Conservation (phyloP, 2,888 invertebrate genomes). For the Pseudeuparius sepicola region DNA sequence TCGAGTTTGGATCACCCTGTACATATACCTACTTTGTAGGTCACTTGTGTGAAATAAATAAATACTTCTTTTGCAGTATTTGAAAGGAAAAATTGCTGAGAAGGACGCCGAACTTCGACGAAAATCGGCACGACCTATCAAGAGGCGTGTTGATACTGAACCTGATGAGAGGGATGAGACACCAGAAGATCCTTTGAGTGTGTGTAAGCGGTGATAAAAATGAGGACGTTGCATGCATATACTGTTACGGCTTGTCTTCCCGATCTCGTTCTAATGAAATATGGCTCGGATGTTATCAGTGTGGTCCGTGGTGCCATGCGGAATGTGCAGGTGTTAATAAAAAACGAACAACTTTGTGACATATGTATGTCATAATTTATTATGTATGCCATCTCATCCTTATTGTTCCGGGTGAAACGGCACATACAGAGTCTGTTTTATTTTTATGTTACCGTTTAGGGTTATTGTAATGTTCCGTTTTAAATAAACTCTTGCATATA, state of each 20-base stretch:
- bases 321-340: slow-evolving; percentile 1
- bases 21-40: too few species aligned
- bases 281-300: slow-evolving; percentile 3
- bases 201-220: slow-evolving; percentile 2
- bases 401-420: slow-evolving; percentile 1
- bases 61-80: slow-evolving; percentile 1
- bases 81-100: slow-evolving; percentile 2
- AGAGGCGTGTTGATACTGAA: slow-evolving; percentile 3
- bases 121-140: slow-evolving; percentile 1
- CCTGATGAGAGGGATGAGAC: not conserved
- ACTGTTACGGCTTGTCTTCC: slow-evolving; percentile 2
- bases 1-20: too few species aligned
- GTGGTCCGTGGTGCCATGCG: slow-evolving; percentile 3
- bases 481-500: slow-evolving; percentile 2
- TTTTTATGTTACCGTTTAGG: slow-evolving; percentile 1
- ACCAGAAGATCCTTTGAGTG: slow-evolving; percentile 2
- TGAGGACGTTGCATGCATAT: slow-evolving; percentile 1
- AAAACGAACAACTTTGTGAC: not conserved
- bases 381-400: slow-evolving; percentile 2
- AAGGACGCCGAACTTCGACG: slow-evolving; percentile 2
- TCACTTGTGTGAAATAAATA: too few species aligned
- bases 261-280: slow-evolving; percentile 2
- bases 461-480: not conserved
- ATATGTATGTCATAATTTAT: slow-evolving; percentile 3
- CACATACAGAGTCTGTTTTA: slow-evolving; percentile 1